Evolutionary conservation across 2,797 vertebrate species (phyloP).

Genomic region (Sebastolobus altivelis): DNA sequence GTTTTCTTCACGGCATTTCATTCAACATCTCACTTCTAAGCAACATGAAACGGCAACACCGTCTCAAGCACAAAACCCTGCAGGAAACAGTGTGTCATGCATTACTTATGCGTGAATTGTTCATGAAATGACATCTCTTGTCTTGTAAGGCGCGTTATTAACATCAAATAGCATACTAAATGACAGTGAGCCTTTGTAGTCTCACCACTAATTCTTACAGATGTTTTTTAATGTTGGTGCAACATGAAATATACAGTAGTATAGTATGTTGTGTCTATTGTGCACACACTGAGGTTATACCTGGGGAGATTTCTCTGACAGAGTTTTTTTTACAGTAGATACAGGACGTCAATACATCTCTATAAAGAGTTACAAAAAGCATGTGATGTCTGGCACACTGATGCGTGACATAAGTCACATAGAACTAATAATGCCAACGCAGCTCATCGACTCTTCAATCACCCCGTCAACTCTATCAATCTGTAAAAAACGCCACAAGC

Average conservation of each 20-base stretch:
- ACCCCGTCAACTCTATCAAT: not conserved
- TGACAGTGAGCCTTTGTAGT: slow-evolving; percentile 21
- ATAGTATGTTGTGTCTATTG: not conserved
- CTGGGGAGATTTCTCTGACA: not conserved
- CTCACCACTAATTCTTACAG: not conserved
- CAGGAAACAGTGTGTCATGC: slow-evolving; percentile 40
- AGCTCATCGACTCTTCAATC: not conserved
- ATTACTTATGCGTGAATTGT: slow-evolving; percentile 53
- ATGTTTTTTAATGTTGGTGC: not conserved
- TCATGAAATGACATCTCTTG: slow-evolving; percentile 43
- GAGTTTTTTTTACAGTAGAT: not conserved
- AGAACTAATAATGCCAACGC: no score
- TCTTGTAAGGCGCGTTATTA: slow-evolving; percentile 39
- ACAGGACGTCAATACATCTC: not conserved
- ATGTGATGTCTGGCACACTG: not conserved
- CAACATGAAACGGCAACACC: slow-evolving; percentile 38
- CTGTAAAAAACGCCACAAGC: not conserved
- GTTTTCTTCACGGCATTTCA: slow-evolving; percentile 32
- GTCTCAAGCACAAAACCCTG: slow-evolving; percentile 16
- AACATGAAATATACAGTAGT: not conserved
- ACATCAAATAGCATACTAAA: slow-evolving; percentile 47
- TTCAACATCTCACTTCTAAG: slow-evolving; percentile 45
- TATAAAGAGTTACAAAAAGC: not conserved
- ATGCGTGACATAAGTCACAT: not conserved
- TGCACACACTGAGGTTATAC: not conserved